Evolutionary conservation across 2,888 invertebrate genomes (phyloP), one percentile per base, ranked within the genome.

Genomic region (Thera obeliscata): DNA sequence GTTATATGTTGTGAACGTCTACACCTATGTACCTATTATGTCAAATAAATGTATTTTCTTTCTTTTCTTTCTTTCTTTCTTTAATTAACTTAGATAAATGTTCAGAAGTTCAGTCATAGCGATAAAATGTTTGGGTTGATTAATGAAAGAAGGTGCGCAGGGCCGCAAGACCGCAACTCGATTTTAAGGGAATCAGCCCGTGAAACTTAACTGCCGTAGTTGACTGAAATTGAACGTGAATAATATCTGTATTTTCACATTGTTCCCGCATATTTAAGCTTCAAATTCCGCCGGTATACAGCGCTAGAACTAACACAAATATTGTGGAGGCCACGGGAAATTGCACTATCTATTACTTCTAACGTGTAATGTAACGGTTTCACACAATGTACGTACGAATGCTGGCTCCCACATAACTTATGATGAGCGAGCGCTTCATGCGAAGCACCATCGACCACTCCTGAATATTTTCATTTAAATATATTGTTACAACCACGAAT

Each of bases 101-200:
- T 50, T 61, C 59, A 56, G 62, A 69, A 69, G 33, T 61, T 69
- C 55, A 43, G 62, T 67, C 56, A 69, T 64, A 60, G 64, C 55
- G 52, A 64, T 69, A 66, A 68, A 71, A 65, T 64, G 66, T 69
- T 71, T 58, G 59, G 58, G 62, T 65, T 69, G 72, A 75, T 71
- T 72, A 71, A 75, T 71, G 70, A 71, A 71, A 65, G 66, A 67
- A 72, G 69, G 70, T 59, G 64, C 61, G 55, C 70, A 61, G 62
- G 66, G 64, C 65, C 64, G 55, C 70, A 66, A 64, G 67, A 67
- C 59, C 68, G 66, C 60, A 61, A 70, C 67, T 71, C 74, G 74
- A 75, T 76, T 76, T 77, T 72, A 76, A 74, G 73, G 71, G 74
- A 76, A 77, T 75, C 75, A 78, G 79, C 73, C 77, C 78, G 76